These are phyloP conservation scores for Axea sp. DNA, from an alignment of 2,888 invertebrate genomes.

Conservation along the genomic window DNA sequence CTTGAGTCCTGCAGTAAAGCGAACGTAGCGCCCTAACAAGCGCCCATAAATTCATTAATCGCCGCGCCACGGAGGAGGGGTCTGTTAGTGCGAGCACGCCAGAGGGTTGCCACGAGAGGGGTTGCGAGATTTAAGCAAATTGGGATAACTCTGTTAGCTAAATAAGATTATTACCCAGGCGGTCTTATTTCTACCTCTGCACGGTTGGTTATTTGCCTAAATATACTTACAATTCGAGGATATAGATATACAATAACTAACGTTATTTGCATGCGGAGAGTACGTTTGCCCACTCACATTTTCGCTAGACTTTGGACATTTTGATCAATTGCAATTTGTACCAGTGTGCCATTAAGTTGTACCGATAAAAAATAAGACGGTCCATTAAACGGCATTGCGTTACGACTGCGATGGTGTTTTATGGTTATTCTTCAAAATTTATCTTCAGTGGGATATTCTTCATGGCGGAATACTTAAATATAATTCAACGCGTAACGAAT, in stretches of 20 bases:
- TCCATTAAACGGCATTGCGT: conserved; percentile 13
- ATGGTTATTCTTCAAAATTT: conserved; percentile 27
- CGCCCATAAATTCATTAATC: conserved; percentile 75
- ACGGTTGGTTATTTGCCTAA: conserved; percentile 67
- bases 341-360: conserved; percentile 2
- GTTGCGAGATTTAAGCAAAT: conserved; percentile 74
- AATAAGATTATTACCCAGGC: conserved; percentile 75
- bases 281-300: conserved; percentile 8
- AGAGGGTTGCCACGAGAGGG: conserved; percentile 63
- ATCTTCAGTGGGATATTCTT: background rate
- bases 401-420: conserved; percentile 9
- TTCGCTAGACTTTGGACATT: background rate
- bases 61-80: conserved; percentile 66
- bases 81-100: conserved; percentile 50
- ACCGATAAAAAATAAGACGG: conserved; percentile 15
- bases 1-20: conserved; percentile 71
- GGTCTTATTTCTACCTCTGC: conserved; percentile 72
- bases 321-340: conserved; percentile 10
- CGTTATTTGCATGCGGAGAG: conserved; percentile 30
- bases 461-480: conserved; percentile 1
- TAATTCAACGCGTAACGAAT: no score
- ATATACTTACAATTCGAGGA: conserved; percentile 26
- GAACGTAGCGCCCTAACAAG: conserved; percentile 70
- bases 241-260: conserved; percentile 25
- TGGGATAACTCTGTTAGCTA: conserved; percentile 74